Evolutionary conservation across 2,113 vertebrate genomes (phyloP).

Genomic region (Passer montanus): DNA sequence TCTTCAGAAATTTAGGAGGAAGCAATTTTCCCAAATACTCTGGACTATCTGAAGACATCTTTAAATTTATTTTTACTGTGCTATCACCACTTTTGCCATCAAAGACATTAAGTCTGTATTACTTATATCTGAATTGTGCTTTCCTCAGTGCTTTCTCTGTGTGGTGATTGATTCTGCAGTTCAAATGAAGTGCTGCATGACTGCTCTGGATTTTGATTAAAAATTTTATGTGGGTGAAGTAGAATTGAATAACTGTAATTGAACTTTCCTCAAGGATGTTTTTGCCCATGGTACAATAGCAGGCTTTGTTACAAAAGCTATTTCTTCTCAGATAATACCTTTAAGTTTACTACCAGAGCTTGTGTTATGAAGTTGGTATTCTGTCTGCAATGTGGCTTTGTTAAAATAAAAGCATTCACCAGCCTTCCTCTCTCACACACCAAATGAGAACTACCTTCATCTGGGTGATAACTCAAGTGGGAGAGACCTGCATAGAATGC

Average conservation of each 20-base stretch:
- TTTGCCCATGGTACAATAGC: not conserved
- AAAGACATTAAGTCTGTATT: slow-evolving; percentile 29
- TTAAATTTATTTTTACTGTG: slow-evolving; percentile 1
- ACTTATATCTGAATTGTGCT: slow-evolving; percentile 1
- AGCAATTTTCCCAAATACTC: not conserved
- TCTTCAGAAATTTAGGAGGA: not conserved
- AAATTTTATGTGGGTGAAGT: slow-evolving; percentile 11
- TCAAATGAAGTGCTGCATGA: slow-evolving; percentile 42
- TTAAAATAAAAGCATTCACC: not conserved
- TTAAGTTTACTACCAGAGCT: not conserved
- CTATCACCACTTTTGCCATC: not conserved
- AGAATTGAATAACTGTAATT: slow-evolving; percentile 36
- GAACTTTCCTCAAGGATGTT: slow-evolving; percentile 26
- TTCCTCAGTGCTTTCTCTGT: slow-evolving; percentile 16
- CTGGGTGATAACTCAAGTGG: not conserved
- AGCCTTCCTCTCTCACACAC: not conserved
- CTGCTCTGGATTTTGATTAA: slow-evolving; percentile 49
- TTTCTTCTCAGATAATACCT: not conserved
- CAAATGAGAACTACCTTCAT: not conserved
- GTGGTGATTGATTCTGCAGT: slow-evolving; percentile 38
- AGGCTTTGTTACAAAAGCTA: not conserved
- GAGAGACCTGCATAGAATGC: not conserved
- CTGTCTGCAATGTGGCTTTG: not conserved
- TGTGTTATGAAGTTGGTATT: not conserved
- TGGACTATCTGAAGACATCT: not conserved